Base-by-base conservation (phyloP, 2,888 invertebrate species). In the Oeneis ivallda region DNA sequence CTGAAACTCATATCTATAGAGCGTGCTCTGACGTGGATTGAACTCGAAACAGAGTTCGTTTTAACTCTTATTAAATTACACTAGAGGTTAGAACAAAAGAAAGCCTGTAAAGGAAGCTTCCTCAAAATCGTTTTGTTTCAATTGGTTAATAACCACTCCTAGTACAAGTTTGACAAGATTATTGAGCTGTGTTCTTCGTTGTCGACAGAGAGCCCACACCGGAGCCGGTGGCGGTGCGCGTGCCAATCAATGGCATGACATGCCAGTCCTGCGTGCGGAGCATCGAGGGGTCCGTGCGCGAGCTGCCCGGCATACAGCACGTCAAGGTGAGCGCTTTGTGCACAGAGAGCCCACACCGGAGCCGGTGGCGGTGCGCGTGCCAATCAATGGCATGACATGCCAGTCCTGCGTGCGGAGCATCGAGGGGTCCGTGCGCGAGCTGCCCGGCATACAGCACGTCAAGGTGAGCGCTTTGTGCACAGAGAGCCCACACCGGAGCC, bases 371-470 rank as follows among this genome's bases (percentile, higher is more conserved):
- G 85, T 89, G 9, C 79, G 92, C 0, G 83, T 96, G 70, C 91
- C 93, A 8, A 94, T 96, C 77, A 86, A 93, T 76, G 98, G 98
- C 73, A 98, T 98, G 98, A 98, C 96, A 62, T 98, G 98, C 79
- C 95, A 96, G 87, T 97, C 97, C 41, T 99, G 98, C 85, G 98
- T 98, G 50, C 93, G 93, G 62, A 96, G 94, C 79, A 98, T 98
- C 62, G 95, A 98, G 83, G 92, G 93, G 0, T 94, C 93, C 10
- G 93, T 98, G 13, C 83, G 92, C 1, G 89, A 93, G 59, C 93
- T 94, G 74, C 83, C 93, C 0, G 98, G 97, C 0, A 92, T 97
- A 26, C 77, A 92, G 5, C 87, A 86, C 74, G 93, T 94, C 64
- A 94, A n/a, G n/a, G n/a, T n/a, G n/a, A n/a, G n/a, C n/a, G n/a